These are phyloP conservation scores for Trichechus manatus DNA, from an alignment of 2,113 vertebrate species.

Conservation along the genomic window DNA sequence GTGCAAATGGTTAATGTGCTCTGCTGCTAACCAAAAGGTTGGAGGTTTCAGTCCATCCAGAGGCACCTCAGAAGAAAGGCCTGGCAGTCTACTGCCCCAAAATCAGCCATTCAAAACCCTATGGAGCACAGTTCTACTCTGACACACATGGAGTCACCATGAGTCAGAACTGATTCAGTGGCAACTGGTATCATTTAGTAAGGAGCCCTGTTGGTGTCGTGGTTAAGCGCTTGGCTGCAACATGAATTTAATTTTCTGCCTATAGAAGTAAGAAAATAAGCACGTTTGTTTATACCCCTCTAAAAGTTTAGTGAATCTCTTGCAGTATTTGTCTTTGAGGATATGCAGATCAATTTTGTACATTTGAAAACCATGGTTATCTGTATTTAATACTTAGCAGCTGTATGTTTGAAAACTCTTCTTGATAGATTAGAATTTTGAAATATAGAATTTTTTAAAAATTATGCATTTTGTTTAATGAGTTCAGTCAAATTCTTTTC, in stretches of 20 bases:
- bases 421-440: slow-evolving; percentile 26
- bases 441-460: neutral
- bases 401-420: slow-evolving; percentile 22
- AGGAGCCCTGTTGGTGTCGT: too few species aligned
- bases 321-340: slow-evolving; percentile 1
- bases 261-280: neutral
- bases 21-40: too few species aligned
- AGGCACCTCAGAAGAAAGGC: too few species aligned
- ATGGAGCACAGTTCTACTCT: too few species aligned
- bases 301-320: neutral
- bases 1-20: too few species aligned
- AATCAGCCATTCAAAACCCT: too few species aligned
- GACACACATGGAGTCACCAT: too few species aligned
- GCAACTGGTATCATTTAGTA: too few species aligned
- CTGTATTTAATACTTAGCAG: neutral
- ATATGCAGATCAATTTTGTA: neutral
- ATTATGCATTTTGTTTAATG: slow-evolving; percentile 13
- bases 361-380: neutral
- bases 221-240: too few species aligned
- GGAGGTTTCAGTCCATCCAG: too few species aligned
- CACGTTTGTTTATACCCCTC: neutral
- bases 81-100: too few species aligned
- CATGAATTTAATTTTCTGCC: slow-evolving; percentile 23
- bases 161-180: too few species aligned
- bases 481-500: slow-evolving; percentile 8